Base-by-base conservation (phyloP, 2,888 invertebrate genomes). In the Trichogramma evanescens region DNA sequence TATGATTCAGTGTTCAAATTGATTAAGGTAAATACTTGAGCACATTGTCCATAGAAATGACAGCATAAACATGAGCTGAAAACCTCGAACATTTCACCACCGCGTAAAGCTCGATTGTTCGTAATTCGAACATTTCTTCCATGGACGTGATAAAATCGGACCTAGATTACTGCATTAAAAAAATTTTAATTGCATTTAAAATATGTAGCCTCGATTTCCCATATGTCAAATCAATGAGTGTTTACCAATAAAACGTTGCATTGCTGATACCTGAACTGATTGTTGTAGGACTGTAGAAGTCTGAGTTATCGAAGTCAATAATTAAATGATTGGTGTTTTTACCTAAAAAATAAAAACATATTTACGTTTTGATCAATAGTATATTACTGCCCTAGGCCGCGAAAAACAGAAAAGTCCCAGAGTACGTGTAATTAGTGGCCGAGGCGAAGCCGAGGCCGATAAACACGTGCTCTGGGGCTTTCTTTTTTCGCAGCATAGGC, bases 1-100 rank as follows among this genome's bases (percentile, higher is more conserved):
- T 9, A 45, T 45, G 7, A 45, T 45, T 45, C 1, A 45, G n/a
- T 13, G 13, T 13, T 13, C 13, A 13, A 13, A 13, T 13, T 13
- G 13, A 13, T 13, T 13, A 13, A 8, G n/a, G 38, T 76, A 66
- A 80, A 85, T 13, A 94, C 95, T 83, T 95, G 93, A 1, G 94
- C 92, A 78, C 96, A 96, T 74, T 93, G 93, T 0, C 95, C 95
- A 72, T 95, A 95, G 56, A 96, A 81, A 80, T 96, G 95, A 96
- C 94, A 3, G 94, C 95, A 80, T 91, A 96, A 58, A 95, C 86
- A 76, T 88, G 91, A 45, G 84, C 80, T 63, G 89, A 88, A 4
- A 90, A 62, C 89, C 88, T 96, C 94, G 76, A 96, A 96, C 78
- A 96, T 84, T 77, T 96, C 95, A 52, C 92, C 91, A 71, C 94